These are phyloP conservation scores for Henicopernis longicauda DNA, from an alignment of 2,113 vertebrate species.

Conservation along the genomic window DNA sequence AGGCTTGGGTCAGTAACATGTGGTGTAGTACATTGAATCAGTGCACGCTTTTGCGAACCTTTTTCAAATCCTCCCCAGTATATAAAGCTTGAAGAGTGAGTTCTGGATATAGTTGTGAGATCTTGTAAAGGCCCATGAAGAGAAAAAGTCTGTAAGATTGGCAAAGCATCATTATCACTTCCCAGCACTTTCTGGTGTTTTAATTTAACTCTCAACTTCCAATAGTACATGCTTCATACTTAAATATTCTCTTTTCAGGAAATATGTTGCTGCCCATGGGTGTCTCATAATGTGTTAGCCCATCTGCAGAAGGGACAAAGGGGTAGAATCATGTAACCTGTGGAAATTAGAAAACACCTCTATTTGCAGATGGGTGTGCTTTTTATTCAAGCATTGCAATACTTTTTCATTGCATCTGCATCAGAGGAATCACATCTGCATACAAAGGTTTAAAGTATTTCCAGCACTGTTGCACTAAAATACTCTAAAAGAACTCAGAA, in stretches of 20 bases:
- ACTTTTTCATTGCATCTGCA: not conserved
- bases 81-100: not conserved
- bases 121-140: not conserved
- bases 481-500: not conserved
- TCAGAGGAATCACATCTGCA: not conserved
- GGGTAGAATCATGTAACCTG: not conserved
- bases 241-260: not conserved
- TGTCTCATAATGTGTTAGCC: not conserved
- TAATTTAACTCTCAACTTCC: not conserved
- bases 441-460: not conserved
- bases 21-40: not conserved
- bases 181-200: not conserved
- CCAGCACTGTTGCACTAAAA: not conserved
- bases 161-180: not conserved
- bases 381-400: not conserved
- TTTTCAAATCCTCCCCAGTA: not conserved
- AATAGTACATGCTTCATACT: not conserved
- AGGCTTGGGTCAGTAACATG: not conserved
- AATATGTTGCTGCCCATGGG: fast-evolving
- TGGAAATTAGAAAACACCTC: not conserved
- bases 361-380: not conserved
- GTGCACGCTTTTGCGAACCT: not conserved
- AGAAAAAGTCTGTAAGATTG: not conserved
- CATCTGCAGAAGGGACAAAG: not conserved
- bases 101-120: not conserved